Percentiles rank a stretch among this genome's conserved stretches.
phyloP scores from a whole-genome alignment of 2,888 invertebrate species.

The Mechanitis mazaeus region DNA sequence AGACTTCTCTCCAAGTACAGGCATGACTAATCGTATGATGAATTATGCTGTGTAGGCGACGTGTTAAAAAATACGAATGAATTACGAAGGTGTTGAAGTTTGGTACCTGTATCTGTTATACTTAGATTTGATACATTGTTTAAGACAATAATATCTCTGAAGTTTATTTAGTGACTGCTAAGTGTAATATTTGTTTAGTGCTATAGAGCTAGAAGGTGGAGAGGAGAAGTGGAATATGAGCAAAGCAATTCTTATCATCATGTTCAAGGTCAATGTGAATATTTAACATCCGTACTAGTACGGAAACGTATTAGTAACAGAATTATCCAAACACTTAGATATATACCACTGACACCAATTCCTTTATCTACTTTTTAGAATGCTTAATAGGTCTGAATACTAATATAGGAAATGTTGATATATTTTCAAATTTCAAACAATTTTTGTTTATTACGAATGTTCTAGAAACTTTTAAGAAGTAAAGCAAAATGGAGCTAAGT shows the following conservation, averaged over 20 bases:
- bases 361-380: background rate
- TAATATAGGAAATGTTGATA: background rate
- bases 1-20: constrained; percentile 7
- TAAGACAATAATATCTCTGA: constrained; percentile 35
- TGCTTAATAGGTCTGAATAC: background rate
- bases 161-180: constrained; percentile 43
- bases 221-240: constrained; percentile 28
- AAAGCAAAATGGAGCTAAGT: no score
- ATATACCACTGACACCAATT: constrained; percentile 1
- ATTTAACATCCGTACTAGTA: constrained; percentile 39
- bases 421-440: no score
- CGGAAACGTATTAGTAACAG: constrained; percentile 27
- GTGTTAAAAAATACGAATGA: background rate
- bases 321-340: constrained; percentile 18
- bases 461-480: no score
- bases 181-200: constrained; percentile 31
- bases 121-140: constrained; percentile 20
- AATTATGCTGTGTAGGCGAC: background rate
- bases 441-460: no score
- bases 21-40: constrained; percentile 15
- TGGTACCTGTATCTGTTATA: background rate
- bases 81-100: background rate
- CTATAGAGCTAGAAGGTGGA: constrained; percentile 34
- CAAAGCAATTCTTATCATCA: constrained; percentile 53
- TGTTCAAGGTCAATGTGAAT: constrained; percentile 53